Percentiles rank a stretch among this genome's conserved stretches.
phyloP scores from a whole-genome alignment of 1,140 invertebrate species.

The Plodia interpunctella region DNA sequence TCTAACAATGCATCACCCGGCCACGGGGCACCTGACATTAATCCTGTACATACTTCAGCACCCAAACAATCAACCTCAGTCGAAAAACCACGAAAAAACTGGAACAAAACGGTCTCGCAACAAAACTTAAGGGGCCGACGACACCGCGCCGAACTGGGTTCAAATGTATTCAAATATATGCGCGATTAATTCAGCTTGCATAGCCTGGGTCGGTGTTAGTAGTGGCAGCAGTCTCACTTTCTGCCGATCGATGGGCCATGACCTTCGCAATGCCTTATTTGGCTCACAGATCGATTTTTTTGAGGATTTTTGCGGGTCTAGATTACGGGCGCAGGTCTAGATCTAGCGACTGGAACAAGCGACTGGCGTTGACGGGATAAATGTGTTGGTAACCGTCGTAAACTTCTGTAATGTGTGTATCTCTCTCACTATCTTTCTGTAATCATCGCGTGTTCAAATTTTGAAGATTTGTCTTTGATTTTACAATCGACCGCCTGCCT shows the following conservation, averaged over 20 bases:
- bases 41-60: background rate
- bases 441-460: too few species aligned
- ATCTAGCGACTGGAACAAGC: background rate
- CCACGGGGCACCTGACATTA: too few species aligned
- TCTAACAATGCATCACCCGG: too few species aligned
- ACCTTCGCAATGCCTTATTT: constrained; percentile 71
- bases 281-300: constrained; percentile 58
- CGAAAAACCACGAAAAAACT: constrained; percentile 11
- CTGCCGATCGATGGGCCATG: constrained; percentile 74
- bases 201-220: constrained; percentile 76
- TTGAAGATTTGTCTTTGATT: too few species aligned
- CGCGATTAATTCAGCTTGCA: constrained; percentile 81
- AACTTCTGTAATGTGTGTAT: too few species aligned
- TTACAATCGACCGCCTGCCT: too few species aligned
- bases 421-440: too few species aligned
- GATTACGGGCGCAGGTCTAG: too few species aligned
- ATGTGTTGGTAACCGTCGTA: too few species aligned
- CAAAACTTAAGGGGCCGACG: constrained; percentile 72
- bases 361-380: background rate
- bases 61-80: background rate
- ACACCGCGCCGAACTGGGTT: constrained; percentile 61
- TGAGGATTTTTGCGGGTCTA: constrained; percentile 21
- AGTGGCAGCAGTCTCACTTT: constrained; percentile 74
- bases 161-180: constrained; percentile 83
- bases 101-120: constrained; percentile 16